Percentiles rank a stretch among this genome's conserved stretches.
These are phyloP conservation scores for Neogale vison DNA, from an alignment of 2,113 vertebrate species.

Conservation along the genomic window DNA sequence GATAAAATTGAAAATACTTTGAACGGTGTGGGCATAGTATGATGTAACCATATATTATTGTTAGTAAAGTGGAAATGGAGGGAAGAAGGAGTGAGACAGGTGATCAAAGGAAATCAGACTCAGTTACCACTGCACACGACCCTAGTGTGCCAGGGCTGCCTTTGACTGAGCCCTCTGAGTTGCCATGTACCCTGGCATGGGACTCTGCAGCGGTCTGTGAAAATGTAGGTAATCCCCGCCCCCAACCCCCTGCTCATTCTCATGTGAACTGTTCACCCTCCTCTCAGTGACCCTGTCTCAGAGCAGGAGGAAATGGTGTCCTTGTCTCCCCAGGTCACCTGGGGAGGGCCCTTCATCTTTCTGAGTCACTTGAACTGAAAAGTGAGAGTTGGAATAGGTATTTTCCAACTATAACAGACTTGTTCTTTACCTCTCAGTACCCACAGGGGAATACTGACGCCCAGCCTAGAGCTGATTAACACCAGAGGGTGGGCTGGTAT, in stretches of 20 bases:
- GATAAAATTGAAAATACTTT: background rate
- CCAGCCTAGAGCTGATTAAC: background rate
- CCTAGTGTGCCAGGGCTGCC: background rate
- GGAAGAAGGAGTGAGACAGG: background rate
- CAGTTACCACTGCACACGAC: background rate
- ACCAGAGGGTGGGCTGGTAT: background rate
- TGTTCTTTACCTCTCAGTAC: background rate
- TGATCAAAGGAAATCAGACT: background rate
- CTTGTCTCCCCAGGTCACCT: background rate
- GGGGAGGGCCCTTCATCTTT: background rate
- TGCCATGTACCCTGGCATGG: background rate
- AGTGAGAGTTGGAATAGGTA: background rate
- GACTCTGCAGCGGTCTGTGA: background rate
- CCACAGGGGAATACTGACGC: background rate
- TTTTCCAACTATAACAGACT: background rate
- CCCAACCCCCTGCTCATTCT: background rate
- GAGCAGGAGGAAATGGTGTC: background rate
- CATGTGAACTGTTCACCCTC: background rate
- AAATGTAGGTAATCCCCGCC: background rate
- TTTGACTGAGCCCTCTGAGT: background rate
- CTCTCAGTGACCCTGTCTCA: background rate
- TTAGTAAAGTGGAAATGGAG: background rate
- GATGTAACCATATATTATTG: background rate
- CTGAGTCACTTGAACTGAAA: background rate
- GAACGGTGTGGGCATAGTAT: background rate